phyloP scores from a whole-genome alignment of 1,140 invertebrate species.

The Papilio polytes region DNA sequence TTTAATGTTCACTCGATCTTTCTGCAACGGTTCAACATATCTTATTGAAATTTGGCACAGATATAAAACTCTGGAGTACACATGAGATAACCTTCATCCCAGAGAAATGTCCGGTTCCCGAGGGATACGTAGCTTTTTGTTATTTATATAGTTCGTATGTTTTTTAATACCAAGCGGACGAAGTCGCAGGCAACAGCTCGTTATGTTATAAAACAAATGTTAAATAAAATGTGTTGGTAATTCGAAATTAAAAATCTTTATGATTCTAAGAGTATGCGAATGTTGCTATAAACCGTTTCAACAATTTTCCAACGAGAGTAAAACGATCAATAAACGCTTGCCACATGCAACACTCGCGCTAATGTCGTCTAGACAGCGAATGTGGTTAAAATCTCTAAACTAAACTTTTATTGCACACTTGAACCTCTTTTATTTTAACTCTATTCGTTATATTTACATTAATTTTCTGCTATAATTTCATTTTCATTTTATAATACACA shows the following conservation, averaged over 20 bases:
- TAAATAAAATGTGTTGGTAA: background rate
- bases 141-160: too few species aligned
- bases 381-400: constrained; percentile 20
- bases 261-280: background rate
- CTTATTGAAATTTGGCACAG: too few species aligned
- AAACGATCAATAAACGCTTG: constrained; percentile 22
- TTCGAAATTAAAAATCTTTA: background rate
- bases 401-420: constrained; percentile 18
- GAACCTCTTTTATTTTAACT: constrained; percentile 22
- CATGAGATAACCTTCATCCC: too few species aligned
- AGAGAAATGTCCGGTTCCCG: too few species aligned
- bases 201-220: background rate
- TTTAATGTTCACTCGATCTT: too few species aligned
- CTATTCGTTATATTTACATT: constrained; percentile 11
- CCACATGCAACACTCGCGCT: constrained; percentile 4
- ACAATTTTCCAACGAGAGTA: constrained; percentile 16
- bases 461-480: constrained; percentile 8
- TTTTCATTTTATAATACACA: background rate
- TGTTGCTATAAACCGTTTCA: constrained; percentile 24
- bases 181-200: too few species aligned
- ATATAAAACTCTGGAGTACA: too few species aligned
- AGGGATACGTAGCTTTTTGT: too few species aligned
- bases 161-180: too few species aligned
- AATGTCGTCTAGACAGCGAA: constrained; percentile 23
- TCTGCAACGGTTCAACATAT: too few species aligned